phyloP scores from a whole-genome alignment of 2,797 vertebrate species.

The Cynodonichthys magdalenae region DNA sequence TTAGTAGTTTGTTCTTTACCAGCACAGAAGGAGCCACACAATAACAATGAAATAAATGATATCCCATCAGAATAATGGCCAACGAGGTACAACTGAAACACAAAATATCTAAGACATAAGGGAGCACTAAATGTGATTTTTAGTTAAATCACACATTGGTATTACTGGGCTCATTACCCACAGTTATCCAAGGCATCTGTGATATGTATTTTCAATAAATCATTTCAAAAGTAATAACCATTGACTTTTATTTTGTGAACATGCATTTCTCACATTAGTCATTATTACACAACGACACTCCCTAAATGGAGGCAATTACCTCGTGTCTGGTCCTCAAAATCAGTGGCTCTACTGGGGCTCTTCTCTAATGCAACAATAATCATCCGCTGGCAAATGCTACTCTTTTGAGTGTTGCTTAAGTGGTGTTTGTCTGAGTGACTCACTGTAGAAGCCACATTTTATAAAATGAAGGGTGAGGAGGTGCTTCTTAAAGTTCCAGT shows the following conservation, averaged over 20 bases:
- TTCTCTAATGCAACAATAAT: constrained; percentile 40
- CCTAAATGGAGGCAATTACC: constrained; percentile 50
- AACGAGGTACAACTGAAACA: constrained; percentile 40
- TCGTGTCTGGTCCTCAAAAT: constrained; percentile 33
- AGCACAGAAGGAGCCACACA: constrained; percentile 24
- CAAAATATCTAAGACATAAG: constrained; percentile 36
- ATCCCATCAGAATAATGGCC: constrained; percentile 43
- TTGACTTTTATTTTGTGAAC: constrained; percentile 64
- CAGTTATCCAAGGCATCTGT: constrained; percentile 50
- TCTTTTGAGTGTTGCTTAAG: constrained; percentile 27
- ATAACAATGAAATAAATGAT: constrained; percentile 25
- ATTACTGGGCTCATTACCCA: constrained; percentile 71
- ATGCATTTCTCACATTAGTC: constrained; percentile 56
- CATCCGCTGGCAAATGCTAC: constrained; percentile 23
- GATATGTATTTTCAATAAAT: constrained; percentile 59
- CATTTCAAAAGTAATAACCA: constrained; percentile 63
- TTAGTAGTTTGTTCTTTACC: constrained; percentile 27
- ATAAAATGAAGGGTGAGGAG: background rate
- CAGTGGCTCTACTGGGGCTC: constrained; percentile 26
- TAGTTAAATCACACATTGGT: constrained; percentile 60
- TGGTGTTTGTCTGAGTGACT: constrained; percentile 22
- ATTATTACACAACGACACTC: constrained; percentile 43
- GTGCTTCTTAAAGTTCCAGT: background rate
- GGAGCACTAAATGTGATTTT: constrained; percentile 53
- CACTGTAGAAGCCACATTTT: constrained; percentile 9